Evolutionary conservation across 2,888 invertebrate species (phyloP).

Genomic region (Hyposoter dolosus): DNA sequence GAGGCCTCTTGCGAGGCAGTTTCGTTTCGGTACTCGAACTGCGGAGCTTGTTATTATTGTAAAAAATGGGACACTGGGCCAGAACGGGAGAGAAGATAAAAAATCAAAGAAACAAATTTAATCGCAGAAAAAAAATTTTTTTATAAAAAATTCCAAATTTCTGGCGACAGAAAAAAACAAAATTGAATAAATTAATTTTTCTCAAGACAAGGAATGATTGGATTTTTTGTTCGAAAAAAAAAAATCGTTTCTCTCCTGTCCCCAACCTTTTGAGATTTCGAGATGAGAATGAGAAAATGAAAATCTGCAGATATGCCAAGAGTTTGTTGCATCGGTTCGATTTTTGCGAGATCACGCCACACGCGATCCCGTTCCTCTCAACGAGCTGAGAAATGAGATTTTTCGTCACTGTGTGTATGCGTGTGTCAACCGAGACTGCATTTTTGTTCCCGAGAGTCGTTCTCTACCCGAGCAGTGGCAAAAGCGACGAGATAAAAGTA

Average conservation of each 20-base stretch:
- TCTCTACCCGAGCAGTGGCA: constrained; percentile 14
- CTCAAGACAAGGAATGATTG: not conserved
- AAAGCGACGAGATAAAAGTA: constrained; percentile 13
- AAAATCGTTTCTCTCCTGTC: not conserved
- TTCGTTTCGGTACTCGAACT: not conserved
- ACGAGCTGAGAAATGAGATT: constrained; percentile 57
- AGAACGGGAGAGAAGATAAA: not conserved
- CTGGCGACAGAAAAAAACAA: not conserved
- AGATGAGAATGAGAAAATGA: not conserved
- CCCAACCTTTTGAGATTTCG: not conserved
- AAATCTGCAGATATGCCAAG: not conserved
- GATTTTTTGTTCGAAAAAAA: not conserved
- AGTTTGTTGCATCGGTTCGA: constrained; percentile 21
- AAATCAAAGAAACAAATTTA: not conserved
- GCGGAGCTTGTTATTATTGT: not conserved
- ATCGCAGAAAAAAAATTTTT: not conserved
- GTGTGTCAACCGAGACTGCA: constrained; percentile 54
- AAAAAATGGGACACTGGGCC: not conserved
- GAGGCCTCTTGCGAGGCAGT: constrained; percentile 22
- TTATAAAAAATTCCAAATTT: not conserved
- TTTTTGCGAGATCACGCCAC: constrained; percentile 33
- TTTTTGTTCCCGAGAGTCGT: constrained; percentile 58
- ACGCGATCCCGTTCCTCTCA: constrained; percentile 27
- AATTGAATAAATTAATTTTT: not conserved
- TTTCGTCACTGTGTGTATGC: constrained; percentile 31